Evolutionary conservation across 2,113 vertebrate species (phyloP).

Genomic region (Sander vitreus): DNA sequence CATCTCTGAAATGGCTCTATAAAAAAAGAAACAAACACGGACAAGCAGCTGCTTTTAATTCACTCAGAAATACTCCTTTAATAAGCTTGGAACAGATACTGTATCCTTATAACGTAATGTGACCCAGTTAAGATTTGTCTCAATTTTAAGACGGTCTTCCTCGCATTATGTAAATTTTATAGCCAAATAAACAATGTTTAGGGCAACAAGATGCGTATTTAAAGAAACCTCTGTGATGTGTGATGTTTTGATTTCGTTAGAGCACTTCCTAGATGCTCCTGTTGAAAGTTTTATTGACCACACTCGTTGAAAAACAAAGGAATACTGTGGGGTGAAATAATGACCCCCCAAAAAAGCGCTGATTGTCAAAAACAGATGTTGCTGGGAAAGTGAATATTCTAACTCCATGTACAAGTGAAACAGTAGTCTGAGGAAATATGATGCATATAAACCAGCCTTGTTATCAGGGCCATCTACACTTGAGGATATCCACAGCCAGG

Average conservation of each 20-base stretch:
- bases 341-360: not conserved
- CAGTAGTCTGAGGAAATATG: conserved; percentile 32
- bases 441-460: conserved; percentile 49
- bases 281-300: conserved; percentile 60
- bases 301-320: conserved; percentile 32
- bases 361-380: conserved; percentile 66
- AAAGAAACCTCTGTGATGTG: conserved; percentile 30
- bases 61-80: conserved; percentile 50
- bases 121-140: conserved; percentile 65
- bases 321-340: conserved; percentile 23
- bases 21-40: conserved; percentile 45
- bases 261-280: conserved; percentile 59
- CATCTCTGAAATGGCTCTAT: not conserved
- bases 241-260: conserved; percentile 52
- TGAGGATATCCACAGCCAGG: conserved; percentile 34
- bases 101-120: conserved; percentile 72
- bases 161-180: conserved; percentile 64
- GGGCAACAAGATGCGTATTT: not conserved
- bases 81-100: conserved; percentile 55
- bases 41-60: conserved; percentile 75
- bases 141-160: conserved; percentile 44
- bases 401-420: conserved; percentile 37
- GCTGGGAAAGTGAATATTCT: conserved; percentile 4
- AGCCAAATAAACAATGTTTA: conserved; percentile 66
- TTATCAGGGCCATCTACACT: conserved; percentile 54